Conservation (phyloP, 2,888 invertebrate species). For the Thecocarcelia acutangulata region DNA sequence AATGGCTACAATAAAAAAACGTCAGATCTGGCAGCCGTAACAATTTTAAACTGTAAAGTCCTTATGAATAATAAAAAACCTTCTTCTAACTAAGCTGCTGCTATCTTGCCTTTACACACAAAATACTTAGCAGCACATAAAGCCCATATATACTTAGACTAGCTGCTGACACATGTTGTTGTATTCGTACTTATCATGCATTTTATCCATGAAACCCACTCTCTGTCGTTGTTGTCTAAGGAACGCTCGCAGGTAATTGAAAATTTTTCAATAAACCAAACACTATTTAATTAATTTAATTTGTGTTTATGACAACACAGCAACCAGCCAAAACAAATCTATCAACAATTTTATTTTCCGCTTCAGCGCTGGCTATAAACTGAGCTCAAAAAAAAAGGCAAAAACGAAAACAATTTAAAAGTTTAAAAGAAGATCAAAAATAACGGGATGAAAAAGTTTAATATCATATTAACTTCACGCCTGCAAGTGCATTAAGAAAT, state of each 20-base stretch:
- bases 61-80: too few relatives aligned
- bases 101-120: too few relatives aligned
- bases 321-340: slow-evolving; percentile 14
- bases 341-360: background rate
- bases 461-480: slow-evolving; percentile 50
- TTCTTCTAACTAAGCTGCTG: too few relatives aligned
- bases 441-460: slow-evolving; percentile 35
- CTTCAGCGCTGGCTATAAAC: background rate
- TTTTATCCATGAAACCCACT: too few relatives aligned
- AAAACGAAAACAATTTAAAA: background rate
- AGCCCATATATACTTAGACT: too few relatives aligned
- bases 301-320: slow-evolving; percentile 44
- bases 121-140: too few relatives aligned
- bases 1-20: too few relatives aligned
- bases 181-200: too few relatives aligned
- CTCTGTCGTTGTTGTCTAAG: background rate
- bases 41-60: too few relatives aligned
- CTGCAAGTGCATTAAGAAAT: slow-evolving; percentile 31
- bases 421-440: slow-evolving; percentile 36
- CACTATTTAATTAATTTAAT: slow-evolving; percentile 61
- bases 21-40: too few relatives aligned
- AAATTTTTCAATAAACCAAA: slow-evolving; percentile 27
- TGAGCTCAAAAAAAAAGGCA: too few relatives aligned
- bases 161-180: too few relatives aligned
- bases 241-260: slow-evolving; percentile 37